phyloP scores from a whole-genome alignment of 2,113 vertebrate species.

The Nibea coibor region DNA sequence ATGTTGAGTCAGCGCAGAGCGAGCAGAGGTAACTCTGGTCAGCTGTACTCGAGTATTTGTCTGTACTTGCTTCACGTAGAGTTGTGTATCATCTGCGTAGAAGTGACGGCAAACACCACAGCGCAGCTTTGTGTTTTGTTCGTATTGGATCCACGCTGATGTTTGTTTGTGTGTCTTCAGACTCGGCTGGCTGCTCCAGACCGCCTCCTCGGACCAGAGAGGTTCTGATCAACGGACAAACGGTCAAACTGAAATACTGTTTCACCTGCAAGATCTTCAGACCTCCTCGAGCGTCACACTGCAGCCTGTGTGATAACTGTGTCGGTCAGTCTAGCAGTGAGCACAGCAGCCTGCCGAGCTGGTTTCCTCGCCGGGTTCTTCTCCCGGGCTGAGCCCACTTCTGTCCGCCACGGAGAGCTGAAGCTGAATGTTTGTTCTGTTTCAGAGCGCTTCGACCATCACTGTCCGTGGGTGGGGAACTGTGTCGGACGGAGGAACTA shows the following conservation, averaged over 20 bases:
- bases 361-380: no score
- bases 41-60: no score
- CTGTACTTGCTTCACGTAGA: neutral
- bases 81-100: neutral
- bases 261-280: constrained; percentile 98
- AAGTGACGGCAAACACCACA: neutral
- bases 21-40: no score
- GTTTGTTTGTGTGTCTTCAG: constrained; percentile 31
- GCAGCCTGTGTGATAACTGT: constrained; percentile 97
- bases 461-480: constrained; percentile 99
- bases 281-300: constrained; percentile 94
- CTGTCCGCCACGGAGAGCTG: no score
- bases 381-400: no score
- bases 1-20: neutral
- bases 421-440: neutral
- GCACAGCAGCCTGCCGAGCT: no score
- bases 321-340: constrained; percentile 82
- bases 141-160: neutral
- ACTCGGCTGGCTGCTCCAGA: constrained; percentile 65
- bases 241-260: constrained; percentile 95
- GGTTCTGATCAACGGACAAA: constrained; percentile 94
- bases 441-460: constrained; percentile 98
- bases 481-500: constrained; percentile 99
- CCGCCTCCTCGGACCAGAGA: constrained; percentile 94
- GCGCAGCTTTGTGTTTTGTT: neutral